phyloP scores from a whole-genome alignment of 1,140 invertebrate genomes.

The Halictus rubicundus region DNA sequence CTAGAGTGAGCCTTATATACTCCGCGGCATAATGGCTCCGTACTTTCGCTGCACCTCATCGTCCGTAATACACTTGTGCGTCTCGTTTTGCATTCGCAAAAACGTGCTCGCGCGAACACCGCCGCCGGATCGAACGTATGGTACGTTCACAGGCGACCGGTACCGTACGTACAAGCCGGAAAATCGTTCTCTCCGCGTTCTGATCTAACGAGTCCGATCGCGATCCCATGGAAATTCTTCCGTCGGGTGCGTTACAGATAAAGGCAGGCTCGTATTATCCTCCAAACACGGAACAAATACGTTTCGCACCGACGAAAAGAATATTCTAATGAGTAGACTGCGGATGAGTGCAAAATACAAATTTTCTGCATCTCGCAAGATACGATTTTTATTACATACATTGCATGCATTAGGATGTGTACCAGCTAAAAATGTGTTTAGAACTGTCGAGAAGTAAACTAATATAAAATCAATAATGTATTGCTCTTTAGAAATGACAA shows the following conservation, averaged over 20 bases:
- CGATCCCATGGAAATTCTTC: constrained; percentile 16
- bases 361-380: no score
- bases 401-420: no score
- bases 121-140: constrained; percentile 4
- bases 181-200: constrained; percentile 16
- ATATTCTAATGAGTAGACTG: no score
- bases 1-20: constrained; percentile 78
- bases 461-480: no score
- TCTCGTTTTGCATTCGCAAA: constrained; percentile 57
- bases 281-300: no score
- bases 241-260: constrained; percentile 16
- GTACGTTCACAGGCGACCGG: no score
- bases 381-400: no score
- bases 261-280: not conserved
- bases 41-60: constrained; percentile 78
- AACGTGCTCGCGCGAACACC: constrained; percentile 41
- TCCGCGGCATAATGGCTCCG: constrained; percentile 74
- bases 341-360: no score
- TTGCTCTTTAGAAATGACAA: no score
- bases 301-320: no score
- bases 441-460: no score
- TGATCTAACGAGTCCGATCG: constrained; percentile 22
- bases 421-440: no score
- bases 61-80: constrained; percentile 64
- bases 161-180: not conserved